Evolutionary conservation across 2,113 vertebrate species (phyloP).

Genomic region (Entelurus aequoreus): DNA sequence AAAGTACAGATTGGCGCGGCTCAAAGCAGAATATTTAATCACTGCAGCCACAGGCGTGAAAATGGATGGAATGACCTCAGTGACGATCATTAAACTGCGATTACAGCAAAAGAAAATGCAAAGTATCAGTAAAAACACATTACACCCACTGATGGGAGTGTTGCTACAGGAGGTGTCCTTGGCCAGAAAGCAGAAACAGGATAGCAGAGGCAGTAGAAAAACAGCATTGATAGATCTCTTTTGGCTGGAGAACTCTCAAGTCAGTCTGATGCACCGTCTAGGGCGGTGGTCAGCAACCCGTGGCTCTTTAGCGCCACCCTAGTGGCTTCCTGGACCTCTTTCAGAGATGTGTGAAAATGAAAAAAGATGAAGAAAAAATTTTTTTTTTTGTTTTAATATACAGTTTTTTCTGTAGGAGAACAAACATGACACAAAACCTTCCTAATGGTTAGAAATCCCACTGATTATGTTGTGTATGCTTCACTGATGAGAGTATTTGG

Average conservation of each 20-base stretch:
- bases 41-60: background rate
- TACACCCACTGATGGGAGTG: background rate
- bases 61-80: background rate
- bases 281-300: too few relatives aligned
- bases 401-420: too few relatives aligned
- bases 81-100: background rate
- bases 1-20: background rate
- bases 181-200: background rate
- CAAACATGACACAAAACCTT: too few relatives aligned
- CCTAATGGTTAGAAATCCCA: too few relatives aligned
- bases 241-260: background rate
- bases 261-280: background rate
- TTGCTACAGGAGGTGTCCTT: background rate
- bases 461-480: too few relatives aligned
- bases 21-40: background rate
- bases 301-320: too few relatives aligned
- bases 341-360: too few relatives aligned
- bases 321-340: too few relatives aligned
- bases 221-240: background rate
- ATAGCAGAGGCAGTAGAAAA: background rate
- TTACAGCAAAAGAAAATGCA: background rate
- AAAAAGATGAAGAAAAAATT: too few relatives aligned
- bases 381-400: too few relatives aligned
- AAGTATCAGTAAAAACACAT: constrained; percentile 1
- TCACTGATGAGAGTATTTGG: too few relatives aligned